Conservation (phyloP, 2,113 vertebrate genomes). For the Vidua macroura region DNA sequence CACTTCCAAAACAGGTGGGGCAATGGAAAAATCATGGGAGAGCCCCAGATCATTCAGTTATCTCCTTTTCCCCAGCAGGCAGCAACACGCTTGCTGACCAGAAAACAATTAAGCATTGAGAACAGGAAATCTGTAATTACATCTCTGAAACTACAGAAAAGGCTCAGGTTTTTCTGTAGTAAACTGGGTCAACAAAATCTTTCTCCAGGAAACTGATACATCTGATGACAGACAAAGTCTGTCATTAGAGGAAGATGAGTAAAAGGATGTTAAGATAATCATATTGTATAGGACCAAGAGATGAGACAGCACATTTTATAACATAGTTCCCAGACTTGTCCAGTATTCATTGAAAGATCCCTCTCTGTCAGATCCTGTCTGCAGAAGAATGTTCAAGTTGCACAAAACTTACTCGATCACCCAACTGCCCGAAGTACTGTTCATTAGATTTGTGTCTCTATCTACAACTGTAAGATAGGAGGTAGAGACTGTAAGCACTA, state of each 20-base stretch:
- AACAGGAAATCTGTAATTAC: neutral
- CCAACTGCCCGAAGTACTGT: neutral
- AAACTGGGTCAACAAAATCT: neutral
- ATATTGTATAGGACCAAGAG: neutral
- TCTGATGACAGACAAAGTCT: neutral
- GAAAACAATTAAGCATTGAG: neutral
- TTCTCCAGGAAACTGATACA: neutral
- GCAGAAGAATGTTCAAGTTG: neutral
- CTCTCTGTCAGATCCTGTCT: neutral
- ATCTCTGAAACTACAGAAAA: neutral
- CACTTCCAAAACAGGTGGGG: slow-evolving; percentile 52
- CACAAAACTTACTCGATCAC: neutral
- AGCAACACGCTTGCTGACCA: neutral
- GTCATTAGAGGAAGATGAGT: neutral
- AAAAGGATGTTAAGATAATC: slow-evolving; percentile 1
- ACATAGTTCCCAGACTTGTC: neutral
- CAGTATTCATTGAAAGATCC: neutral
- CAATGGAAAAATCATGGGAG: neutral
- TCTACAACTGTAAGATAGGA: neutral
- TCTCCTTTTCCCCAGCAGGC: neutral
- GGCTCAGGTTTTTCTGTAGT: neutral
- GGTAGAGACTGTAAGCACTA: neutral
- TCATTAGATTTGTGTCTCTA: neutral
- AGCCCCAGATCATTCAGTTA: neutral
- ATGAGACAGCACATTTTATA: neutral